Percentiles rank a stretch among this genome's conserved stretches.
Conservation (phyloP, 2,888 invertebrate genomes). For the Zele albiditarsus region DNA sequence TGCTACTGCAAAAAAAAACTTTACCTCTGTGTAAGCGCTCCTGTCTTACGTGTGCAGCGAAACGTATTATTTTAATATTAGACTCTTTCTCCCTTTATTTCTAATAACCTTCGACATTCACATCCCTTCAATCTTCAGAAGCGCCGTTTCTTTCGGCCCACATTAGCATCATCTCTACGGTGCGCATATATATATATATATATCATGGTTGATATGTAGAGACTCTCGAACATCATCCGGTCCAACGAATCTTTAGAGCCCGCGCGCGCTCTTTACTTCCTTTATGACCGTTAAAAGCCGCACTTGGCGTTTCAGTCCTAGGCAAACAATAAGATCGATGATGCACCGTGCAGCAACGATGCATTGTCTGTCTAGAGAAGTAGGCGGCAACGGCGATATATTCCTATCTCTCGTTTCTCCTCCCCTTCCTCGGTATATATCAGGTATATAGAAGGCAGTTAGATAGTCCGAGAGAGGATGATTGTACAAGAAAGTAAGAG, state of each 20-base stretch:
- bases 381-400: conserved; percentile 35
- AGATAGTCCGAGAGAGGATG: not conserved
- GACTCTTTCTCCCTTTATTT: not conserved
- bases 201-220: not conserved
- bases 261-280: conserved; percentile 18
- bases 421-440: conserved; percentile 17
- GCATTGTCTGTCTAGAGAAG: conserved; percentile 59
- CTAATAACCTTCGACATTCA: not conserved
- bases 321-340: conserved; percentile 65
- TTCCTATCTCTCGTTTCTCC: conserved; percentile 21
- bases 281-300: conserved; percentile 38
- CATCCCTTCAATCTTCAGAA: conserved; percentile 9
- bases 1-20: not conserved
- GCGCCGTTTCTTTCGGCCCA: conserved; percentile 3
- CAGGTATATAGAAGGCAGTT: not conserved
- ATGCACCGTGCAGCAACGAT: conserved; percentile 59
- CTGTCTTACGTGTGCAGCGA: conserved; percentile 6
- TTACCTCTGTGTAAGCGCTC: not conserved
- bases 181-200: not conserved
- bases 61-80: not conserved
- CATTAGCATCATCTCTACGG: not conserved
- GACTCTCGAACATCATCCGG: conserved; percentile 20
- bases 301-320: conserved; percentile 42
- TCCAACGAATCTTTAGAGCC: conserved; percentile 18
- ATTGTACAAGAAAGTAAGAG: not conserved